Evolutionary conservation across 2,113 vertebrate genomes (phyloP), one percentile per base, ranked within the genome.

Genomic region (Polyodon spathula): DNA sequence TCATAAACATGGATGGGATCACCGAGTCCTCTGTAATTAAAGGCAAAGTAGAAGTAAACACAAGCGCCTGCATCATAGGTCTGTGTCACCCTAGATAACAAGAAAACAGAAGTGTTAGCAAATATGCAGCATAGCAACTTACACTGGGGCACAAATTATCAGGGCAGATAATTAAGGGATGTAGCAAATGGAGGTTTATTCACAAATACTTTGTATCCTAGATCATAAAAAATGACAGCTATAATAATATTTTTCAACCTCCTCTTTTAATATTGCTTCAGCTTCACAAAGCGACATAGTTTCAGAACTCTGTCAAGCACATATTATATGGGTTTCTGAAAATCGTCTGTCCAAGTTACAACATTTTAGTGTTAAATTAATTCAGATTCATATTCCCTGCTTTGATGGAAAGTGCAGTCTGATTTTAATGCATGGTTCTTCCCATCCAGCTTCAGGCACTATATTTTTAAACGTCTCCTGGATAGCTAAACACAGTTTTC

Each of bases 31-130:
- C 95, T 89, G 87, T 97, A 99, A 86, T 98, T 97, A 86, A 97
- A 99, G 86, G 93, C 96, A 84, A 99, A 97, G 84, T 98, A 98
- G 87, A 99, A 99, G 85, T 99, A 99, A 79, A 99, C 87, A 62
- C 96, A 99, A 67, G 96, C 95, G 56, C 95, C 96, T 5, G 91
- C 85, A 61, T 99, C 96, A 0, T 99, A 99, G 1, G 91, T 96
- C 82, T 99, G 96, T 1, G 96, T 99, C 64, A 98, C 95, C 82
- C 96, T 99, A 75, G 67, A 79, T 78, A 14, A 82, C 15, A 68
- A 72, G 66, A 71, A 3, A 27, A 27, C 27, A 27, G 37, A 6
- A 2, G 12, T 50, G 6, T 50, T 50, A 50, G 48, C 8, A 50
- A 6, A n/a, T 50, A 50, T 27, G 40, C 4, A 51, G 4, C 42